phyloP scores from a whole-genome alignment of 2,888 invertebrate species.

The Lysandra coridon region DNA sequence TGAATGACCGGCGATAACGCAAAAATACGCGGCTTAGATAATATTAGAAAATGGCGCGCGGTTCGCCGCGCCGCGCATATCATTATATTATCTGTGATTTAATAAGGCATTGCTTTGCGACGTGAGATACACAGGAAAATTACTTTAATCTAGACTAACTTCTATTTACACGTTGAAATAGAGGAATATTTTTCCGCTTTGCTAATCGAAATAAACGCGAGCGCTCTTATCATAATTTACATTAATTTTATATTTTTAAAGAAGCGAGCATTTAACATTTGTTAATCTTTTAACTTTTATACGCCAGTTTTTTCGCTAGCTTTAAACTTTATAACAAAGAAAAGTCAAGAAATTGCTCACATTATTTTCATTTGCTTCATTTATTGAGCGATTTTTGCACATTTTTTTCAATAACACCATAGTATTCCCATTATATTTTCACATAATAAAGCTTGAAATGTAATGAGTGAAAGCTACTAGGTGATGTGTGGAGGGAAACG shows the following conservation, averaged over 20 bases:
- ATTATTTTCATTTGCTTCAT: no score
- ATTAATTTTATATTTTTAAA: background rate
- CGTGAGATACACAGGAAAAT: background rate
- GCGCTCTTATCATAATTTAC: no score
- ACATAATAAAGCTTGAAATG: background rate
- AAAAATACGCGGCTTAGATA: slow-evolving; percentile 72
- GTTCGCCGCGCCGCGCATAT: slow-evolving; percentile 38
- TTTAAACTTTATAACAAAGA: no score
- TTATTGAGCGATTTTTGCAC: background rate
- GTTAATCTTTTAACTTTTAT: no score
- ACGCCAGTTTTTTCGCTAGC: no score
- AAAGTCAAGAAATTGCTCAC: no score
- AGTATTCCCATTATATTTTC: background rate
- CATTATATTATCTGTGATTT: background rate
- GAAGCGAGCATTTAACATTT: no score
- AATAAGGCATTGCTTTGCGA: background rate
- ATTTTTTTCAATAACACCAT: background rate
- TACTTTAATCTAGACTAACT: background rate
- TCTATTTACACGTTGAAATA: background rate
- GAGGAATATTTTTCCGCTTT: background rate
- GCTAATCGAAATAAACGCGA: no score
- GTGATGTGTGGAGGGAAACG: background rate
- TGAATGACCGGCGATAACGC: slow-evolving; percentile 61
- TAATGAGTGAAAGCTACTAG: slow-evolving; percentile 5
- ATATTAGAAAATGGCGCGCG: slow-evolving; percentile 70